Percentiles rank a stretch among this genome's conserved stretches.
These are phyloP conservation scores for Limnephilus marmoratus DNA, from an alignment of 2,888 invertebrate species.

Conservation along the genomic window DNA sequence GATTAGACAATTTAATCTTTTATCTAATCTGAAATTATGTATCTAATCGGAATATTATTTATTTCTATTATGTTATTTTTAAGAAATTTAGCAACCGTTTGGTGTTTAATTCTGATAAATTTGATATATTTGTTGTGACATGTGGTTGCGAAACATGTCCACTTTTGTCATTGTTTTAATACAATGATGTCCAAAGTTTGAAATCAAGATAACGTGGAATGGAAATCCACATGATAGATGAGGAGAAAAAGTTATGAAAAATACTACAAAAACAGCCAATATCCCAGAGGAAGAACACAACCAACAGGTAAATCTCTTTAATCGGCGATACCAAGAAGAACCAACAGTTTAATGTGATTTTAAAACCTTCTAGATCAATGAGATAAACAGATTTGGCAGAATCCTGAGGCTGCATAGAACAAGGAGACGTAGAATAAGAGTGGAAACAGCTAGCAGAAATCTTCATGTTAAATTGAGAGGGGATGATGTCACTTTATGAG, in stretches of 20 bases:
- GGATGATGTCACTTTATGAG: not conserved
- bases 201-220: not conserved
- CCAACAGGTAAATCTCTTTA: not conserved
- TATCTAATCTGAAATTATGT: not conserved
- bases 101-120: not conserved
- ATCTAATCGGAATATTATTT: not conserved
- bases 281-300: not conserved
- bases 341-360: not conserved
- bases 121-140: not conserved
- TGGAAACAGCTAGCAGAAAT: no score
- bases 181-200: not conserved
- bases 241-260: not conserved
- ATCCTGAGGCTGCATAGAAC: not conserved
- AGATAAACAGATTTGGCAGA: not conserved
- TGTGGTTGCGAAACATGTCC: not conserved
- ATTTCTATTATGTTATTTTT: not conserved
- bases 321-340: not conserved
- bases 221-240: not conserved
- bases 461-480: not conserved
- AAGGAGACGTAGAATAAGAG: not conserved
- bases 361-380: not conserved
- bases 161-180: not conserved
- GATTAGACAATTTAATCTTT: not conserved
- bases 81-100: not conserved
- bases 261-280: not conserved